Base-by-base conservation (phyloP, 2,797 vertebrate species). In the Philypnodon macrostomus region DNA sequence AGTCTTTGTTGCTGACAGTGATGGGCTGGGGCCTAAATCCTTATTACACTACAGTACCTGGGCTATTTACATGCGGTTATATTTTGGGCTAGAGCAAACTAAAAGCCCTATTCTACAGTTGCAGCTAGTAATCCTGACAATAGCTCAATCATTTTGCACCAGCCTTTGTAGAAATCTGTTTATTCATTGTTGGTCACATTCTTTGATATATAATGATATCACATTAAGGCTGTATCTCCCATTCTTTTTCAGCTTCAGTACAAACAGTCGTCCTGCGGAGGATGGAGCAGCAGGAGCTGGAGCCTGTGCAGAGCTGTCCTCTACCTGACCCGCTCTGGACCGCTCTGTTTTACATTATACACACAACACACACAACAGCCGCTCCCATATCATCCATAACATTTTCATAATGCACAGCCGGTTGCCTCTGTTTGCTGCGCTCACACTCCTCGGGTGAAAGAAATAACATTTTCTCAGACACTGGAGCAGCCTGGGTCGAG, bases 351-450 rank as follows among this genome's bases (percentile, higher is more conserved):
- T 46, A 42, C 49, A 61, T 53, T 53, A 55, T 52, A 58, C 65
- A 67, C 26, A 27, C 32, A 32, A 30, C 50, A 36, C 47, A 58
- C 30, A 42, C 52, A 63, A 35, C 33, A 27, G n/a, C n/a, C 35
- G 36, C 49, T 51, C 26, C 38, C 14, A 48, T 47, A 73, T 52
- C 63, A 49, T 63, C 66, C 63, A 66, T 58, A 60, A 58, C 46
- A 73, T 77, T 66, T 73, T 49, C 63, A 70, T 76, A 63, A 76
- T 66, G 60, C 56, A 57, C 42, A 7, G 16, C 33, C 24, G 29
- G 39, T 10, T n/a, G 24, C 7, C 33, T 14, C 38, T 45, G 32
- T 19, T 29, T 24, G 3, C 52, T 38, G 9, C 10, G 34, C 24
- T 29, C 0, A 1, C 36, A 11, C 5, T 67, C 48, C 46, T 58